Evolutionary conservation across 2,113 vertebrate genomes (phyloP), one percentile per base, ranked within the genome.

Genomic region (Plotosus lineatus): DNA sequence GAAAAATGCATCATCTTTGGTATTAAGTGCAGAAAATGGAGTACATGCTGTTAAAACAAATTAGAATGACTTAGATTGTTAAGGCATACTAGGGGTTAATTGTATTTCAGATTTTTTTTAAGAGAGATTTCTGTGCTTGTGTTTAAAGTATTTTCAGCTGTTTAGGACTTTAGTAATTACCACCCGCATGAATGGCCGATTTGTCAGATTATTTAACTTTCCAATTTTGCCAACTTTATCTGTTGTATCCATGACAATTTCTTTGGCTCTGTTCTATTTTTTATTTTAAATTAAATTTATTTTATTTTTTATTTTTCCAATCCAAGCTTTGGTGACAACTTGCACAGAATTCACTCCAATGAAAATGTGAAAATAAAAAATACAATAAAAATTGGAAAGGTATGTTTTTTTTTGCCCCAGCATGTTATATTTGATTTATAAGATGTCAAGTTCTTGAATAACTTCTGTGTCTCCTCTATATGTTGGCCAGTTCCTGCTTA

Each of bases 61-160:
- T 82, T 58, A 58, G 28, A 33, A 71, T 31, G 36, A 46, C 38
- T 66, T 40, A 50, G 55, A 73, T 11, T 10, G 21, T 58, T 73
- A 38, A 77, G 10, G 63, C 55, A 60, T 71, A 48, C 33, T 33
- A 26, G 44, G 28, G 42, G 75, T 75, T 56, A 31, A 72, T 78
- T 81, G 55, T 81, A 65, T 46, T 42, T 51, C 14, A 60, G 23
- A 6, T 21, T 75, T 28, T 51, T 75, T 28, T 51, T 72, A 23
- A 8, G 58, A 46, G 38, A 61, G 9, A 40, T 38, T 40, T 9
- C n/a, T 9, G 23, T 31, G 7, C 36, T 48, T 33, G 40, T 46
- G 15, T 58, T 33, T 11, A 36, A 72, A 75, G 72, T 26, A 8
- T 44, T 33, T 68, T 56, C 36, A 42, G 77, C 4, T 31, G 12